Evolutionary conservation across 2,888 invertebrate species (phyloP).

Genomic region (Allolobophora icterica): DNA sequence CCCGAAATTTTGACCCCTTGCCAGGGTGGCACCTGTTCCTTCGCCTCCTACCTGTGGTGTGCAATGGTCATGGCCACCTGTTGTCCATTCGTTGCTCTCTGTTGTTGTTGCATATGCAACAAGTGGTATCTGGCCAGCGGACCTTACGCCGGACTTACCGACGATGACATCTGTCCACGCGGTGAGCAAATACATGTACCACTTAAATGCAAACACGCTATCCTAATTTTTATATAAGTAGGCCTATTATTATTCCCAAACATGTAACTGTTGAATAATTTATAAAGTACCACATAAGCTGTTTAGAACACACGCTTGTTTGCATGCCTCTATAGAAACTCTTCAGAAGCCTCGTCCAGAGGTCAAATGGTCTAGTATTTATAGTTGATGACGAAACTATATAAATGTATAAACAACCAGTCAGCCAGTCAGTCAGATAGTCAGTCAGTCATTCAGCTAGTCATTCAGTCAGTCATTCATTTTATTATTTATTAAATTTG

Average conservation of each 20-base stretch:
- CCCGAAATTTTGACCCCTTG: neutral
- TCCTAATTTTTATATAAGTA: neutral
- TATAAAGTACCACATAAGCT: too few species aligned
- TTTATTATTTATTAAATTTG: too few species aligned
- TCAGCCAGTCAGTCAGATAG: neutral
- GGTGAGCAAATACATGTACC: neutral
- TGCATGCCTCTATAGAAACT: too few species aligned
- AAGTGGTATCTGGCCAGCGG: slow-evolving; percentile 19
- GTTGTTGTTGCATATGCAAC: slow-evolving; percentile 27
- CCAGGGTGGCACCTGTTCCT: neutral
- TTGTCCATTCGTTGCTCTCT: slow-evolving; percentile 17
- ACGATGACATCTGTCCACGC: neutral
- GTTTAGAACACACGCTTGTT: too few species aligned
- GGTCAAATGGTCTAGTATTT: too few species aligned
- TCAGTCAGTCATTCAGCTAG: neutral
- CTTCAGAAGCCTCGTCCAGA: too few species aligned
- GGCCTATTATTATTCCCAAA: too few species aligned
- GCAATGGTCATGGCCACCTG: neutral
- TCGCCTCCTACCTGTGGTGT: neutral
- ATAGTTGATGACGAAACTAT: too few species aligned
- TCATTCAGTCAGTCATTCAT: neutral
- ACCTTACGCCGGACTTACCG: neutral
- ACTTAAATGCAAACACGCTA: too few species aligned
- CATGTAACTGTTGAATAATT: too few species aligned
- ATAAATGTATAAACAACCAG: too few species aligned